phyloP scores from a whole-genome alignment of 2,888 invertebrate species.

The Hyppa rectilinea region DNA sequence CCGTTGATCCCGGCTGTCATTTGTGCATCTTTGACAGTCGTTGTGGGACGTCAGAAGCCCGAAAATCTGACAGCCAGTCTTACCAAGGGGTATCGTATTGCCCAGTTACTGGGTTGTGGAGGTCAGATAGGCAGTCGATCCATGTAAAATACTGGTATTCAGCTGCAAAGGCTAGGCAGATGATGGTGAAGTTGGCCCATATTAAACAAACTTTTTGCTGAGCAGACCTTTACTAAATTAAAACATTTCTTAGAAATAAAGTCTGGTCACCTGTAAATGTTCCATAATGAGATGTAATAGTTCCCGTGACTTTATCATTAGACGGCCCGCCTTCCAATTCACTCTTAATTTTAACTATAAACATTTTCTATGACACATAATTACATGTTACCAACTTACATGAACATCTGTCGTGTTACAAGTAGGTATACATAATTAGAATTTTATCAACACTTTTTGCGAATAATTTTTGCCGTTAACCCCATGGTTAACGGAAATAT shows the following conservation, averaged over 20 bases:
- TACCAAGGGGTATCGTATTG: too few relatives aligned
- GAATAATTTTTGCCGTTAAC: background rate
- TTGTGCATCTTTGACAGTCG: too few relatives aligned
- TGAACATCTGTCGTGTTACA: slow-evolving; percentile 44
- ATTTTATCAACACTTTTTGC: slow-evolving; percentile 35
- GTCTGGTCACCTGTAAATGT: background rate
- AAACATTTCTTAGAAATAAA: slow-evolving; percentile 13
- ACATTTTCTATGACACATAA: slow-evolving; percentile 16
- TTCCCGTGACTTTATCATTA: slow-evolving; percentile 14
- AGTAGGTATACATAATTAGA: slow-evolving; percentile 26
- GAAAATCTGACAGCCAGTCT: too few relatives aligned
- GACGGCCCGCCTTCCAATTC: slow-evolving; percentile 27
- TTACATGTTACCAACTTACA: slow-evolving; percentile 2
- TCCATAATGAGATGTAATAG: slow-evolving; percentile 10
- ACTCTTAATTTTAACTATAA: slow-evolving; percentile 26
- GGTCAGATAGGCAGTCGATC: too few relatives aligned
- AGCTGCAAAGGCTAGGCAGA: too few relatives aligned
- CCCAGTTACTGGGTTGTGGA: too few relatives aligned
- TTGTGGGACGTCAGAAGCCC: too few relatives aligned
- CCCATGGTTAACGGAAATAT: too few relatives aligned
- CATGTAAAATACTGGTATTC: too few relatives aligned
- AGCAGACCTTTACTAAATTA: background rate
- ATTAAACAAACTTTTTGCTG: too few relatives aligned
- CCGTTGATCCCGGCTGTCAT: too few relatives aligned
- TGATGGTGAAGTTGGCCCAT: too few relatives aligned